Evolutionary conservation across 2,888 invertebrate species (phyloP).

Genomic region (Harpalus rubripes): DNA sequence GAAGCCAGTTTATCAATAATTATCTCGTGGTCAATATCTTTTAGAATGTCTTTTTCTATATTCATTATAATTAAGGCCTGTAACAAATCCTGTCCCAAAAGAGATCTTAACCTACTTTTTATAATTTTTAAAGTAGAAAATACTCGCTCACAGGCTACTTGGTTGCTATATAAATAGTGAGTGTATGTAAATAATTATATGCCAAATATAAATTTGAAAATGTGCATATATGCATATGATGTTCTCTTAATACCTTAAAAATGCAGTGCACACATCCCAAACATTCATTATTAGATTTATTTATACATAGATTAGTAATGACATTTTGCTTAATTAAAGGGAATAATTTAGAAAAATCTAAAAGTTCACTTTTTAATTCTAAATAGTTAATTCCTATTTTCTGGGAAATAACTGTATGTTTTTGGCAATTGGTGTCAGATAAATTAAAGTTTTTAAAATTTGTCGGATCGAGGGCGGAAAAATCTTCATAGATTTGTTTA

Average conservation of each 20-base stretch:
- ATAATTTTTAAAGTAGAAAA: slow-evolving; percentile 14
- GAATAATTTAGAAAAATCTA: neutral
- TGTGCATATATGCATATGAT: neutral
- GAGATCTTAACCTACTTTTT: neutral
- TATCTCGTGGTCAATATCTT: slow-evolving; percentile 8
- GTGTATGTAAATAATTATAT: neutral
- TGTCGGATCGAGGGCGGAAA: too few relatives aligned
- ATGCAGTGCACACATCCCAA: neutral
- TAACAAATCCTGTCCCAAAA: neutral
- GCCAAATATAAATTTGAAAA: slow-evolving; percentile 6
- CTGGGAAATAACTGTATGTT: too few relatives aligned
- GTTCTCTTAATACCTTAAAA: neutral
- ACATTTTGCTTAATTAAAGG: neutral
- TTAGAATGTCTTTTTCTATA: slow-evolving; percentile 5
- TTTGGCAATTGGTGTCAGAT: too few relatives aligned
- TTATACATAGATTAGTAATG: neutral
- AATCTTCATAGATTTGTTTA: too few relatives aligned
- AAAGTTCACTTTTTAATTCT: too few relatives aligned
- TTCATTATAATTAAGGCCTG: neutral
- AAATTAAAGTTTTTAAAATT: too few relatives aligned
- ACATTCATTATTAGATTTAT: neutral
- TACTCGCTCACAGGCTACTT: neutral
- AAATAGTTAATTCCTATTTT: too few relatives aligned
- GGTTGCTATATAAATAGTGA: neutral
- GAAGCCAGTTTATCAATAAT: neutral